phyloP scores from a whole-genome alignment of 2,888 invertebrate genomes.

The Andrena hattorfiana region DNA sequence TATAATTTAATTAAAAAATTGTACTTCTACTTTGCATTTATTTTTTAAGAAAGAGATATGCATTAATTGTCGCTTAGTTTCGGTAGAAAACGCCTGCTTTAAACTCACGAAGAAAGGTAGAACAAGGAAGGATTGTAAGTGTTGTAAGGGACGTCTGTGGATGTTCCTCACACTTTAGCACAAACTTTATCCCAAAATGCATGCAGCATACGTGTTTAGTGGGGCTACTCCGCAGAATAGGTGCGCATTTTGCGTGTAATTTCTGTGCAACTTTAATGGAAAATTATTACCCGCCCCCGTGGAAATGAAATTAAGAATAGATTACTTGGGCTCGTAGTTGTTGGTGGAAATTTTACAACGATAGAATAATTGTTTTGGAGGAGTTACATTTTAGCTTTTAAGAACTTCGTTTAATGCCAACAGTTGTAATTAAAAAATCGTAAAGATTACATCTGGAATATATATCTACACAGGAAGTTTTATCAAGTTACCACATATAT shows the following conservation, averaged over 20 bases:
- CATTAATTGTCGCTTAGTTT: not conserved
- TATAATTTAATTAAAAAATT: not conserved
- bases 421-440: too few species aligned
- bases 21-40: not conserved
- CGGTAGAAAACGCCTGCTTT: not conserved
- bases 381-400: not conserved
- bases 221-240: not conserved
- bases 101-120: not conserved
- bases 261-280: not conserved
- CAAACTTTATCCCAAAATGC: not conserved
- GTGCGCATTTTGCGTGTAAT: not conserved
- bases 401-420: too few species aligned
- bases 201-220: constrained; percentile 1
- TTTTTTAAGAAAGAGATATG: not conserved
- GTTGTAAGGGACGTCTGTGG: not conserved
- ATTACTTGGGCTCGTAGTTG: not conserved
- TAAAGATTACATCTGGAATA: too few species aligned
- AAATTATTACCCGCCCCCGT: not conserved
- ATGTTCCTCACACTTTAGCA: not conserved
- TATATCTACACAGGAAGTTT: too few species aligned
- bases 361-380: not conserved
- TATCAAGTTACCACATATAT: too few species aligned
- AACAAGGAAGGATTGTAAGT: not conserved
- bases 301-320: constrained; percentile 1
- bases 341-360: not conserved